Evolutionary conservation across 2,797 vertebrate species (phyloP).

Genomic region (Malacoraja senta): DNA sequence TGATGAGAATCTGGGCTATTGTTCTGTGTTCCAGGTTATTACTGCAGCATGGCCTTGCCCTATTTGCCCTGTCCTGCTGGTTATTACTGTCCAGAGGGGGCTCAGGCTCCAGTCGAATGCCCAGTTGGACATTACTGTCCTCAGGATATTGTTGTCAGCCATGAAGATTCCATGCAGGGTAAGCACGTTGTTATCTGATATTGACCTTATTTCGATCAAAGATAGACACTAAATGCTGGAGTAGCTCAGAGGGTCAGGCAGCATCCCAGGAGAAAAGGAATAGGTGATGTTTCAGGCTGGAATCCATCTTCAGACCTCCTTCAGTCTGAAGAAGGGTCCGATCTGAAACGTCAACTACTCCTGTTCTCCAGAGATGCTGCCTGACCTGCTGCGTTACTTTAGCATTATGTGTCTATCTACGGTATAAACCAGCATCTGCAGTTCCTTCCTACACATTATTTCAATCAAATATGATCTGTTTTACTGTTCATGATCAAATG

Average conservation of each 20-base stretch:
- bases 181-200: background rate
- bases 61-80: background rate
- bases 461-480: background rate
- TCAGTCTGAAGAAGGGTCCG: too few species aligned
- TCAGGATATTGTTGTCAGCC: constrained; percentile 21
- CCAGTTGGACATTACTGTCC: constrained; percentile 20
- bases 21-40: constrained; percentile 12
- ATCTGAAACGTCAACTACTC: too few species aligned
- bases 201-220: background rate
- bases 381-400: too few species aligned
- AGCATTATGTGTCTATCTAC: too few species aligned
- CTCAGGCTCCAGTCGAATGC: background rate
- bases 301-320: too few species aligned
- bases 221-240: too few species aligned
- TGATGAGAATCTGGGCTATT: background rate
- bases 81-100: constrained; percentile 3
- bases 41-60: background rate
- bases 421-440: too few species aligned
- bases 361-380: too few species aligned
- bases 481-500: background rate
- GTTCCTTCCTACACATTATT: too few species aligned
- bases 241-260: too few species aligned
- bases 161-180: background rate
- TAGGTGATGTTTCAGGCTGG: too few species aligned
- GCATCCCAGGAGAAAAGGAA: too few species aligned